These are phyloP conservation scores for Python bivittatus DNA, from an alignment of 2,113 vertebrate species.

Conservation along the genomic window DNA sequence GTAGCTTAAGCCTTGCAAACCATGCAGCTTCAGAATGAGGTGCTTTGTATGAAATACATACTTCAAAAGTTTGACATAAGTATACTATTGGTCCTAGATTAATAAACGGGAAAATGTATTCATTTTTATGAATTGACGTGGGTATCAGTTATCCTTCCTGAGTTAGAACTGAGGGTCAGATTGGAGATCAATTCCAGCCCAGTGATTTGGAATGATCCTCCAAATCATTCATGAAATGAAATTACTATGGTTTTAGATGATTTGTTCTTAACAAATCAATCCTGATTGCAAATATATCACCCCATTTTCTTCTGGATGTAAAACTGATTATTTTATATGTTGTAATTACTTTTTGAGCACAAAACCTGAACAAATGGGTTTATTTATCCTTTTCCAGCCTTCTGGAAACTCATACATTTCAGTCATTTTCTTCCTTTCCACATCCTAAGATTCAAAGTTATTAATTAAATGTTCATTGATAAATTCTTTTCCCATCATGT, in stretches of 20 bases:
- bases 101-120: not conserved
- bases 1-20: no score
- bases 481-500: not conserved
- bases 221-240: not conserved
- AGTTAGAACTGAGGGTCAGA: not conserved
- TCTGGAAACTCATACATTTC: not conserved
- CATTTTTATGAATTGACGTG: not conserved
- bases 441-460: not conserved
- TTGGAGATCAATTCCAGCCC: not conserved
- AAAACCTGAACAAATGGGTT: not conserved
- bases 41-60: no score
- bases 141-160: not conserved
- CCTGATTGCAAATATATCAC: constrained; percentile 6
- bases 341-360: not conserved
- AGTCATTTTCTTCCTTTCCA: not conserved
- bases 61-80: no score
- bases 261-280: not conserved
- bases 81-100: not conserved
- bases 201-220: not conserved
- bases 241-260: not conserved
- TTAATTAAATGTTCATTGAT: not conserved
- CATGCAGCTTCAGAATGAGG: no score
- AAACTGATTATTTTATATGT: not conserved
- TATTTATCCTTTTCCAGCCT: not conserved
- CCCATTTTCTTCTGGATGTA: not conserved